Percentiles rank a stretch among this genome's conserved stretches.
phyloP scores from a whole-genome alignment of 2,888 invertebrate species.

The Cephalotes varians region DNA sequence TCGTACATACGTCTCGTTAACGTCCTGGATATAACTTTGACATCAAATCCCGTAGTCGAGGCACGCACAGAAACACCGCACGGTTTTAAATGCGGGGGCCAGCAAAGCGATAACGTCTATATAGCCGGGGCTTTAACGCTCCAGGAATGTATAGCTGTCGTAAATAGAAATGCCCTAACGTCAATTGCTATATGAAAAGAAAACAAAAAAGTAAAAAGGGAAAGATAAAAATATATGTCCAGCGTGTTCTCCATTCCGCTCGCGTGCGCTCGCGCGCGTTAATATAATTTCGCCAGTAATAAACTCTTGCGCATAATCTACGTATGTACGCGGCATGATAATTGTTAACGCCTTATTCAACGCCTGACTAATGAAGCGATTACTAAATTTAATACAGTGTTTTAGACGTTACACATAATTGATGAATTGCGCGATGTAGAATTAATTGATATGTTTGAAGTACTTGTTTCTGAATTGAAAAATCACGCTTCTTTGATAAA shows the following conservation, averaged over 20 bases:
- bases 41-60: conserved; percentile 44
- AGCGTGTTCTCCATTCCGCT: conserved; percentile 1
- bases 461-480: background rate
- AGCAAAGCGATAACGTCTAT: conserved; percentile 58
- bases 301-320: background rate
- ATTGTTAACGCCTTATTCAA: background rate
- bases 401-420: too few species aligned
- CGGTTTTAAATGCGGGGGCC: conserved; percentile 57
- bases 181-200: conserved; percentile 37
- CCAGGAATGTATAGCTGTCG: conserved; percentile 46
- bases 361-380: background rate
- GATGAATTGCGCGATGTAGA: background rate
- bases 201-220: background rate
- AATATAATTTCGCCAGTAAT: background rate
- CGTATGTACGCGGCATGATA: background rate
- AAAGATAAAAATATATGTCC: background rate
- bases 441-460: background rate
- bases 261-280: background rate
- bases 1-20: conserved; percentile 53
- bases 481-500: conserved; percentile 6
- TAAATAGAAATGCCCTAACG: conserved; percentile 65
- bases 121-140: conserved; percentile 37
- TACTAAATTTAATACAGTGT: background rate
- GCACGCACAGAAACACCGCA: conserved; percentile 45
- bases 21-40: conserved; percentile 48